phyloP scores from a whole-genome alignment of 2,888 invertebrate genomes.

The Diloba caeruleocephala region DNA sequence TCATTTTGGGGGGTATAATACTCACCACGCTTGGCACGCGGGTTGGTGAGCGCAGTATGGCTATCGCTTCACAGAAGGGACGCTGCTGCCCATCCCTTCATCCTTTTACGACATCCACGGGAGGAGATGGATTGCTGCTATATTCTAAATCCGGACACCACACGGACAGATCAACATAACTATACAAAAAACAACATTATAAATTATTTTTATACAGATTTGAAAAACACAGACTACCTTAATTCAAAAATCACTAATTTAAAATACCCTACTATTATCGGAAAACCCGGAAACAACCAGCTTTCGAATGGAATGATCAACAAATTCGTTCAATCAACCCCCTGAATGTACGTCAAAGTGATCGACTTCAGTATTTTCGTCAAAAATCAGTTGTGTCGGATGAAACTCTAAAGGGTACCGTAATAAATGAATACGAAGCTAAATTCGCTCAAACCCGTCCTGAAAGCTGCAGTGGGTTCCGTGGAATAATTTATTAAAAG shows the following conservation, averaged over 20 bases:
- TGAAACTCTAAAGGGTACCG: slow-evolving; percentile 58
- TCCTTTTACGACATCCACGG: too few species aligned
- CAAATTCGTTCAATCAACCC: slow-evolving; percentile 52
- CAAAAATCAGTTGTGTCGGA: slow-evolving; percentile 67
- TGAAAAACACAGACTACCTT: slow-evolving; percentile 6
- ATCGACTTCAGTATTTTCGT: slow-evolving; percentile 53
- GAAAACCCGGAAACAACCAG: slow-evolving; percentile 32
- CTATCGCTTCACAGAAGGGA: too few species aligned
- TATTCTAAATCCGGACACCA: too few species aligned
- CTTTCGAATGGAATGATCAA: slow-evolving; percentile 35
- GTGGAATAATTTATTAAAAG: slow-evolving; percentile 82
- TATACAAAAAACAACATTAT: slow-evolving; percentile 4
- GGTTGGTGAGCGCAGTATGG: too few species aligned
- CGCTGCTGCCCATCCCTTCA: too few species aligned
- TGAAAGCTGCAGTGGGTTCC: slow-evolving; percentile 70
- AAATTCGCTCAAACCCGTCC: slow-evolving; percentile 64
- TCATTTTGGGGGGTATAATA: too few species aligned
- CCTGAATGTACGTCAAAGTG: slow-evolving; percentile 48
- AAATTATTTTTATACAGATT: slow-evolving; percentile 20
- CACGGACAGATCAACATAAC: background rate
- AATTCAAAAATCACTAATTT: slow-evolving; percentile 29
- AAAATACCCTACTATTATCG: slow-evolving; percentile 8
- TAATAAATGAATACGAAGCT: slow-evolving; percentile 69
- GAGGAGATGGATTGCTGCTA: too few species aligned
- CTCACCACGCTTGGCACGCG: too few species aligned